phyloP scores from a whole-genome alignment of 2,113 vertebrate genomes.

The Pseudorectes ferrugineus region DNA sequence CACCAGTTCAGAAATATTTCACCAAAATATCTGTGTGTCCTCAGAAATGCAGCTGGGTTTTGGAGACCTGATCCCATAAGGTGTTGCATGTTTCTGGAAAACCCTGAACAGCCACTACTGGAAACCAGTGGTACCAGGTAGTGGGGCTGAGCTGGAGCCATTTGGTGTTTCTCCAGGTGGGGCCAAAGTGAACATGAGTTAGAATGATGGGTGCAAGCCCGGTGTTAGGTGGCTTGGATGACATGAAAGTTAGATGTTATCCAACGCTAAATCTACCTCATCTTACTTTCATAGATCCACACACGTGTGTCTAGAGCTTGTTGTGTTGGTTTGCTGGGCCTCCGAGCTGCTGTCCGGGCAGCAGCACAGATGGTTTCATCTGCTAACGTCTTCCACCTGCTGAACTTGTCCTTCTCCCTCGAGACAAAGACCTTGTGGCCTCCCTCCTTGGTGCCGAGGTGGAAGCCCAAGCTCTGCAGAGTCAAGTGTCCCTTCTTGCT shows the following conservation, averaged over 20 bases:
- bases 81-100: not conserved
- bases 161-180: not conserved
- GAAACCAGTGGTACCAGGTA: not conserved
- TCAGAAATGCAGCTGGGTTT: not conserved
- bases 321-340: not conserved
- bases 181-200: not conserved
- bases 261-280: not conserved
- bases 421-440: conserved; percentile 78
- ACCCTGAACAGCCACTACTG: not conserved
- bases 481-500: conserved; percentile 83
- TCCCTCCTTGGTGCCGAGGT: conserved; percentile 71
- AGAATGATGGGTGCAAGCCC: not conserved
- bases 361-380: conserved; percentile 68
- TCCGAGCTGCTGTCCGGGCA: not conserved
- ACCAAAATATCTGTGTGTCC: not conserved
- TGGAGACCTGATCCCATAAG: not conserved
- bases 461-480: conserved; percentile 65
- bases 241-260: not conserved
- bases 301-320: not conserved
- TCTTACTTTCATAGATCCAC: conserved; percentile 54
- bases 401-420: conserved; percentile 67
- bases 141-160: not conserved
- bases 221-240: not conserved
- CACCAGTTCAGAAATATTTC: not conserved
- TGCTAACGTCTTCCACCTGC: conserved; percentile 75